Evolutionary conservation across 2,113 vertebrate genomes (phyloP).

Genomic region (Myiozetetes cayanensis): DNA sequence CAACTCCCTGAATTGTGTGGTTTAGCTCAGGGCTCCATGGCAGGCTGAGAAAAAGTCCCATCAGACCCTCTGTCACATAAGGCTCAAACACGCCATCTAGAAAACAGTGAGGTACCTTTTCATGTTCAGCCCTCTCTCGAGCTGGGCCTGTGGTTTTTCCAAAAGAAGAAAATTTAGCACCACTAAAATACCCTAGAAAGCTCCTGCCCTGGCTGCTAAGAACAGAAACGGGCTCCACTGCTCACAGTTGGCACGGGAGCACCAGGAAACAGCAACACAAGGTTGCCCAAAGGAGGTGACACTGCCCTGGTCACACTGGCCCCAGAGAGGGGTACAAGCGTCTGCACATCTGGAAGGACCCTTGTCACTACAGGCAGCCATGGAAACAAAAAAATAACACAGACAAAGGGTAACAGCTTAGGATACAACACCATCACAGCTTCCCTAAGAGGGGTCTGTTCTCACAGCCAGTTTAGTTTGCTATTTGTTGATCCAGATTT

Average conservation of each 20-base stretch:
- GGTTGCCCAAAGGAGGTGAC: neutral
- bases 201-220: neutral
- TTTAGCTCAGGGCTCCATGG: neutral
- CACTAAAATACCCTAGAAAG: neutral
- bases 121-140: neutral
- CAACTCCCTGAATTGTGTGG: neutral
- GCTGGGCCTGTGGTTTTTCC: neutral
- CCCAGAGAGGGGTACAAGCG: neutral
- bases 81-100: neutral
- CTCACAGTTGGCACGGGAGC: neutral
- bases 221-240: neutral
- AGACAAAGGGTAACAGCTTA: neutral
- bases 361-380: neutral
- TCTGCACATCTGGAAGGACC: neutral
- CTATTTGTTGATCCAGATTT: neutral
- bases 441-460: neutral
- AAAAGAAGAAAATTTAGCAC: neutral
- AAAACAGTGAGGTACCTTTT: neutral
- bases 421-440: neutral
- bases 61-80: neutral
- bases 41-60: neutral
- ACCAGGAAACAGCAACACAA: neutral
- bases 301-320: neutral
- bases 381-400: neutral
- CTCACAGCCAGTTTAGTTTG: neutral